Evolutionary conservation across 2,113 vertebrate species (phyloP).

Genomic region (Amphiprion percula): DNA sequence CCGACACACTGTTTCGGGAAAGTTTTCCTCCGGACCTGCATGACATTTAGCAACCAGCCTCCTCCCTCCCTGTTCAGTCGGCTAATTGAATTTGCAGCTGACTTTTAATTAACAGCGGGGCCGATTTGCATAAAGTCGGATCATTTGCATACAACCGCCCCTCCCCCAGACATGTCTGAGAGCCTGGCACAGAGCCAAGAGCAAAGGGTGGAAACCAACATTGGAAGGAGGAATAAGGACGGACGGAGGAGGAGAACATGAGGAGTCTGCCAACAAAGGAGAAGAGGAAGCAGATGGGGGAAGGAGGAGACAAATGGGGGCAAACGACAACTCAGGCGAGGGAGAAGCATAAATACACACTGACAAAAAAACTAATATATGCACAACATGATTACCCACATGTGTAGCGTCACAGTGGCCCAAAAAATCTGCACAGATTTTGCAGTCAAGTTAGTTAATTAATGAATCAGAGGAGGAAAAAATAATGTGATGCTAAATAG

Average conservation of each 20-base stretch:
- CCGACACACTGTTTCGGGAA: not conserved
- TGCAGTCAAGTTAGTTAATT: constrained; percentile 60
- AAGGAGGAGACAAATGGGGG: constrained; percentile 57
- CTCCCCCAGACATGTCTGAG: constrained; percentile 63
- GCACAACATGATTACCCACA: constrained; percentile 6
- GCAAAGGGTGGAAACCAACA: constrained; percentile 49
- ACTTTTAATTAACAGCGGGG: constrained; percentile 81
- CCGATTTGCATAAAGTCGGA: constrained; percentile 64
- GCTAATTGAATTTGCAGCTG: constrained; percentile 77
- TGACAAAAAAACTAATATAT: constrained; percentile 8
- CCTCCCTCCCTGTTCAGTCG: constrained; percentile 44
- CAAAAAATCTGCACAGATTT: constrained; percentile 34
- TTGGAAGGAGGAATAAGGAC: constrained; percentile 8
- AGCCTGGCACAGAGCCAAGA: constrained; percentile 70
- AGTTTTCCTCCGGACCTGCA: not conserved
- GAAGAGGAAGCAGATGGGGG: constrained; percentile 55
- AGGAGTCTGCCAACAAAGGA: constrained; percentile 68
- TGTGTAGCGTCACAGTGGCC: not conserved
- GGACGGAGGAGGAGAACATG: constrained; percentile 54
- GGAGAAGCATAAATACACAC: constrained; percentile 16
- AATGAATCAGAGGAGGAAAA: constrained; percentile 18
- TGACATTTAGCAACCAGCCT: constrained; percentile 7
- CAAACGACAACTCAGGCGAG: constrained; percentile 37
- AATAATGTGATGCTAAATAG: constrained; percentile 18
- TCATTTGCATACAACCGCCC: constrained; percentile 65